These are phyloP conservation scores for Phasia obesa DNA, from an alignment of 2,888 invertebrate species.

Conservation along the genomic window DNA sequence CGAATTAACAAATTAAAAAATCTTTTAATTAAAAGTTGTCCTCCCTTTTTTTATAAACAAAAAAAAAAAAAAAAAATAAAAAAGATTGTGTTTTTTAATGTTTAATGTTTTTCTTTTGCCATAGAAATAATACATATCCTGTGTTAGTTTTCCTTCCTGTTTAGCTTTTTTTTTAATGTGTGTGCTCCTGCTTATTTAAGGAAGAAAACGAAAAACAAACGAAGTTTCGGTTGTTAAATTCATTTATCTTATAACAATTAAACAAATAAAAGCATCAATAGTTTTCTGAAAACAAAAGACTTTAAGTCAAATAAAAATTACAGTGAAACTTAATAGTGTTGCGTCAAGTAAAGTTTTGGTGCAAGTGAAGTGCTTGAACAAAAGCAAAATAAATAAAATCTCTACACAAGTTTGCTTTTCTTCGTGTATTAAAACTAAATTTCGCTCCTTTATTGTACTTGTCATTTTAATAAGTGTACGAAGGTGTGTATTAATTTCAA, in stretches of 20 bases:
- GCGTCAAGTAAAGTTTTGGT: conserved; percentile 1
- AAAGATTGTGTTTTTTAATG: neutral
- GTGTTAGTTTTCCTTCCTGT: conserved; percentile 14
- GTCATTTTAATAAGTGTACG: too few species aligned
- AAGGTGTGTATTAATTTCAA: too few species aligned
- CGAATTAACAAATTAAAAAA: neutral
- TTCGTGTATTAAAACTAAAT: conserved; percentile 9
- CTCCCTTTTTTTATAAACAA: neutral
- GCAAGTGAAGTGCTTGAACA: conserved; percentile 44
- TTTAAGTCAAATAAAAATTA: neutral
- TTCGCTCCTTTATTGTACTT: conserved; percentile 11
- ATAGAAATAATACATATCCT: conserved; percentile 37
- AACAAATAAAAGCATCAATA: conserved; percentile 6
- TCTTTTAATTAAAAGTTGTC: neutral
- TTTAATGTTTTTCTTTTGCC: neutral
- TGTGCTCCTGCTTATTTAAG: neutral
- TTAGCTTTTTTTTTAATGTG: conserved; percentile 1
- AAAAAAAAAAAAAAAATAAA: neutral
- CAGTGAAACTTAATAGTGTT: conserved; percentile 2
- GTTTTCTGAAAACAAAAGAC: conserved; percentile 20
- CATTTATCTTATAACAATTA: conserved; percentile 27
- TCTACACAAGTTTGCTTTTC: conserved; percentile 25
- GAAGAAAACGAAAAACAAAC: conserved; percentile 8
- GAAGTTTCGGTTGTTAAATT: neutral
- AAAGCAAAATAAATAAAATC: too few species aligned